These are phyloP conservation scores for Bombus pyrosoma DNA, from an alignment of 1,140 invertebrate genomes.

Conservation along the genomic window DNA sequence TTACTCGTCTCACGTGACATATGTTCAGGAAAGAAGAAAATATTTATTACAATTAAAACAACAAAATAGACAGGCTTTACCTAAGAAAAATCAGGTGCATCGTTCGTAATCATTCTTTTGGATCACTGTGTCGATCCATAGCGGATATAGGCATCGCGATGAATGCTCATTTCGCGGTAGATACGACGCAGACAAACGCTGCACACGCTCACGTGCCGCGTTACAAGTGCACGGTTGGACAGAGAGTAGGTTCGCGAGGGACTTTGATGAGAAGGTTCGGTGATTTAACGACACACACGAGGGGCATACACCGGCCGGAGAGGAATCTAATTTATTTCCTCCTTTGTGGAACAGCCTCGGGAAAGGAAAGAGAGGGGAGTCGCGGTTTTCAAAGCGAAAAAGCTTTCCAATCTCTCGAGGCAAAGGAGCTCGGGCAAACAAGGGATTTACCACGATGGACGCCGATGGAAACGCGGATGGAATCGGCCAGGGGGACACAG, in stretches of 20 bases:
- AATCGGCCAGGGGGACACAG: conserved; percentile 19
- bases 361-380: conserved; percentile 27
- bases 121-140: background rate
- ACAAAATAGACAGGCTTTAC: too few relatives aligned
- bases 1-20: too few relatives aligned
- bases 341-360: conserved; percentile 4
- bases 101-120: background rate
- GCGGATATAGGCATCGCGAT: background rate
- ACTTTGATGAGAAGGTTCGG: conserved; percentile 38
- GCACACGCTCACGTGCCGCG: conserved; percentile 37
- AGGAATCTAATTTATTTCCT: conserved; percentile 60
- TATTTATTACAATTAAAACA: too few relatives aligned
- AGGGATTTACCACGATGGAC: conserved; percentile 52
- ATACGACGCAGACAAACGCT: conserved; percentile 64
- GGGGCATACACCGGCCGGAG: background rate
- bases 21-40: too few relatives aligned
- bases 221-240: background rate
- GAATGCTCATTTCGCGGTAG: background rate
- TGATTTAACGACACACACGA: conserved; percentile 55
- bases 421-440: conserved; percentile 46
- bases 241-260: background rate
- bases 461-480: conserved; percentile 40
- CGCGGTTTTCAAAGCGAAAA: conserved; percentile 55
- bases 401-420: conserved; percentile 54
- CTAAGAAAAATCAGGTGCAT: too few relatives aligned